Evolutionary conservation across 2,113 vertebrate species (phyloP), one percentile per base, ranked within the genome.

Genomic region (Anguilla japonica): DNA sequence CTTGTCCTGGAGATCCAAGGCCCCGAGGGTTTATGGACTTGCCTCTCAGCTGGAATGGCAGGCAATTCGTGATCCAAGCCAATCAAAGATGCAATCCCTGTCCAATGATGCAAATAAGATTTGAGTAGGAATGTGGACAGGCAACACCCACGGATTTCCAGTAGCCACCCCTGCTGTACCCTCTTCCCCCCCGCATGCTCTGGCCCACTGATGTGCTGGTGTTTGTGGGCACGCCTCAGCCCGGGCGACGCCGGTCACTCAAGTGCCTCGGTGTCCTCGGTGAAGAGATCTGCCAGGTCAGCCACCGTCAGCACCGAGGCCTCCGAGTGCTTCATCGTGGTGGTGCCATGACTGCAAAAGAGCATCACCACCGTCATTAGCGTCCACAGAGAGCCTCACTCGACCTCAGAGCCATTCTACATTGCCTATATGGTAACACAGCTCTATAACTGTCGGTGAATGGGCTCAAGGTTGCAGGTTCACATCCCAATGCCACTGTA

Each of bases 241-340:
- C 46, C 71, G 50, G 57, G 63, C 2, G 0, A 81, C 29, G 18
- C 41, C 15, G 29, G 89, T 97, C 90, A 97, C 86, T 98, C 97
- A 79, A 98, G 94, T 84, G 94, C 94, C 93, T 98, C 97, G 0
- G 94, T 93, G 89, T 98, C 98, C 84, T 98, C 97, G 41, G 98
- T 97, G 81, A 99, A 99, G 85, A 99, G 96, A 63, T 99, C 98
- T 0, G 97, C 98, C 89, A 99, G 94, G 88, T 98, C 98, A 13
- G 97, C 97, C 60, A 99, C 98, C 0, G 98, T 99, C 93, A 98
- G 93, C 14, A 97, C 97, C 0, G 98, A 97, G 0, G 97, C 98
- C 93, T 99, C 98, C 0, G 98, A 97, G 88, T 98, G 97, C 91
- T 98, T 99, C 95, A 96, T 97, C 20, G 97, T 91, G 0, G 97